Evolutionary conservation across 2,113 vertebrate genomes (phyloP).

Genomic region (Coturnix japonica): DNA sequence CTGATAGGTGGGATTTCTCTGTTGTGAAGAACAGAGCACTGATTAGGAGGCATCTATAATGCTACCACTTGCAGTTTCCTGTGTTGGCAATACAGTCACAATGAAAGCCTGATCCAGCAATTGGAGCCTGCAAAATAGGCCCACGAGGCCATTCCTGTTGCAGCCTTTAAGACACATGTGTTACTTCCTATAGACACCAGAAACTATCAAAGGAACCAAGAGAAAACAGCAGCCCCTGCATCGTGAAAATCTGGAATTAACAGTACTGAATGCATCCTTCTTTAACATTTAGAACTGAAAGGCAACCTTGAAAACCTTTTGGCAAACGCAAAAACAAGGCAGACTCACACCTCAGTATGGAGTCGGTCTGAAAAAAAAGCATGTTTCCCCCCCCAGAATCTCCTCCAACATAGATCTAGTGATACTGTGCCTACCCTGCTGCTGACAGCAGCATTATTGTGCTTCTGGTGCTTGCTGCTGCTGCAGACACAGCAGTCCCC

Average conservation of each 20-base stretch:
- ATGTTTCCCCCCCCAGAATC: neutral
- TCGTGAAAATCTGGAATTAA: neutral
- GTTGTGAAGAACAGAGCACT: neutral
- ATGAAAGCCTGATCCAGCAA: neutral
- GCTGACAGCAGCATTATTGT: neutral
- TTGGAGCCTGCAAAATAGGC: accelerated
- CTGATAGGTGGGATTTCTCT: neutral
- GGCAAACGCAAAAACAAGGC: neutral
- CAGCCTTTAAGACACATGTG: neutral
- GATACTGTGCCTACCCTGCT: neutral
- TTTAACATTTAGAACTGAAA: neutral
- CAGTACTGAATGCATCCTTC: neutral
- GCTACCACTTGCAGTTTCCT: neutral
- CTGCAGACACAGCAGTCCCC: neutral
- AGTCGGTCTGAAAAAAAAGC: accelerated
- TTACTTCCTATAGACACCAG: neutral
- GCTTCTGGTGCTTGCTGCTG: neutral
- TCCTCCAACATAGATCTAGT: neutral
- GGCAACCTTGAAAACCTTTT: neutral
- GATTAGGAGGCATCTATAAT: neutral
- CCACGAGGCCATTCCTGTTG: neutral
- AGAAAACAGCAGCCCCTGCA: neutral
- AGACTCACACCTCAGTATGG: neutral
- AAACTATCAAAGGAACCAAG: neutral
- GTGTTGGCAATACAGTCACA: neutral